A percentile compares a stretch with the other conserved stretches of the same genome.
Conservation (phyloP, 2,113 vertebrate genomes). For the Pelvicachromis taeniatus region DNA sequence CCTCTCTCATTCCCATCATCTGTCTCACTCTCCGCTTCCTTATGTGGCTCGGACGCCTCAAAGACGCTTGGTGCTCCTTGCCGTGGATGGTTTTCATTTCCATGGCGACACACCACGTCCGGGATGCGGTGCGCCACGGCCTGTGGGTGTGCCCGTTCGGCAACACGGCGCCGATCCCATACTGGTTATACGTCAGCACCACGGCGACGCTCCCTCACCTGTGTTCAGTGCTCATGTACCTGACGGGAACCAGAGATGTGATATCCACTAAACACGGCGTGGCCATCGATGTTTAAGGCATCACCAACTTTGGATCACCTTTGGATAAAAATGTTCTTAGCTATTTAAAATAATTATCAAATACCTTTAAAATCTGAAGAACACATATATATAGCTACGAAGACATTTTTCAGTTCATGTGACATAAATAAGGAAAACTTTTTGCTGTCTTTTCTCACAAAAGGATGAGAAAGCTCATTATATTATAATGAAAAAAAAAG, state of each 20-base stretch:
- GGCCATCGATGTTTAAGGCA: constrained; percentile 82
- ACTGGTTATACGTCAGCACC: constrained; percentile 90
- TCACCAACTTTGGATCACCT: background rate
- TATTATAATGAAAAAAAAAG: background rate
- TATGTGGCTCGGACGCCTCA: constrained; percentile 86
- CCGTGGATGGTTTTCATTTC: constrained; percentile 96
- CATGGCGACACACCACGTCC: constrained; percentile 90
- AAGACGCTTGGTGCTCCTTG: constrained; percentile 91
- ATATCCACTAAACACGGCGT: constrained; percentile 90
- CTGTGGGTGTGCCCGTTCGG: constrained; percentile 93
- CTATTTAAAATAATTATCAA: background rate
- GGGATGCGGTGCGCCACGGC: constrained; percentile 88
- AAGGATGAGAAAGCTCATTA: background rate
- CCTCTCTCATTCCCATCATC: constrained; percentile 83
- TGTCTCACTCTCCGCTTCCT: constrained; percentile 83
- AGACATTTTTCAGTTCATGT: background rate
- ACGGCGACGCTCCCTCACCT: constrained; percentile 90
- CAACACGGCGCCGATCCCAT: constrained; percentile 87
- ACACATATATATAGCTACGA: background rate
- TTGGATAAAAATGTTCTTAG: background rate
- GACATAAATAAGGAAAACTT: background rate
- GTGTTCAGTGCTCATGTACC: constrained; percentile 90
- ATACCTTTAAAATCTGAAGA: background rate
- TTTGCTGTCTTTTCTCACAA: background rate
- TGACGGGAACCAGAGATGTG: constrained; percentile 88